Percentiles rank a stretch among this genome's conserved stretches.
phyloP scores from a whole-genome alignment of 2,113 vertebrate genomes.

The Silurus asotus region DNA sequence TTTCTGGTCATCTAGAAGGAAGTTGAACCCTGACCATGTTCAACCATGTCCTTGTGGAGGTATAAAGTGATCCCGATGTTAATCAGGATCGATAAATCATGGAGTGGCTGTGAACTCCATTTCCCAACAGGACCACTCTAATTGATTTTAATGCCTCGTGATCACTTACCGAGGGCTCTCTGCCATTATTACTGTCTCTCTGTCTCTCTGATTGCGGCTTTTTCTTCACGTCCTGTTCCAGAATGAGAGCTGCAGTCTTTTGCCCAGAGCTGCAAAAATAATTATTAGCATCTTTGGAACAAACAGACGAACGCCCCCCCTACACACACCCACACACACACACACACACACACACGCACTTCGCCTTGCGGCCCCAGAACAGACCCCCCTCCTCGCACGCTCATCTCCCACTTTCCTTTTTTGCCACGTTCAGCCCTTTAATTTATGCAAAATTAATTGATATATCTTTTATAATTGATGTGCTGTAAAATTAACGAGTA shows the following conservation, averaged over 20 bases:
- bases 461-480: constrained; percentile 99
- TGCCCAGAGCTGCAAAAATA: constrained; percentile 99
- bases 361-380: constrained; percentile 63
- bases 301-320: constrained; percentile 82
- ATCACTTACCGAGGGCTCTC: constrained; percentile 98
- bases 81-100: constrained; percentile 92
- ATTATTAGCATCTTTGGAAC: constrained; percentile 96
- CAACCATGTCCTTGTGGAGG: constrained; percentile 56
- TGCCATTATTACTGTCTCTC: constrained; percentile 98
- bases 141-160: constrained; percentile 99
- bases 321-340: constrained; percentile 25
- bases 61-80: constrained; percentile 86
- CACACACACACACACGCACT: constrained; percentile 34
- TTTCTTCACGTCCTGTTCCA: constrained; percentile 74
- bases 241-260: constrained; percentile 83
- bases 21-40: neutral
- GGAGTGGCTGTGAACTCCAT: constrained; percentile 74
- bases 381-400: constrained; percentile 83
- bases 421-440: constrained; percentile 85
- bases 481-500: constrained; percentile 99
- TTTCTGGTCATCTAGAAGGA: constrained; percentile 32
- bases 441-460: constrained; percentile 99
- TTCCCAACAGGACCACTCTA: constrained; percentile 88
- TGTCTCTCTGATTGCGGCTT: constrained; percentile 95
- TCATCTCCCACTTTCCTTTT: constrained; percentile 81